Evolutionary conservation across 2,797 vertebrate species (phyloP).

Genomic region (Oceanodroma leucorhoa): DNA sequence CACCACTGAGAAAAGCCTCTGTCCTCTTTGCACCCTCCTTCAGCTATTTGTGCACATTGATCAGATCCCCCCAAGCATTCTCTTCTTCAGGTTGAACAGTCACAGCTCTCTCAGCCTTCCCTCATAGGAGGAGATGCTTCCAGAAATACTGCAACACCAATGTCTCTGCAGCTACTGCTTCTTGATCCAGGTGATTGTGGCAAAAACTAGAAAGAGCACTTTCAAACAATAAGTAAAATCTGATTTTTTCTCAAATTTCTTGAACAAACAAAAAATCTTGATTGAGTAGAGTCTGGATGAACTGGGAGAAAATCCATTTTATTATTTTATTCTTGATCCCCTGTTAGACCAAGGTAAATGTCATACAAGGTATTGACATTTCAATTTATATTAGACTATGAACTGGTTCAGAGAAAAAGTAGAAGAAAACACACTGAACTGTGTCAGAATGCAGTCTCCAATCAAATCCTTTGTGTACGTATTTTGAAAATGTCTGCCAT

Average conservation of each 20-base stretch:
- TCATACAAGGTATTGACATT: constrained; percentile 37
- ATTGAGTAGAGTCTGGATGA: not conserved
- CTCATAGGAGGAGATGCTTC: not conserved
- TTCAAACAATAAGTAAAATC: not conserved
- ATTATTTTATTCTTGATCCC: constrained; percentile 16
- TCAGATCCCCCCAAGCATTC: not conserved
- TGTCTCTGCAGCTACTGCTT: not conserved
- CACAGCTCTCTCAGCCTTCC: not conserved
- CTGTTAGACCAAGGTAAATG: constrained; percentile 34
- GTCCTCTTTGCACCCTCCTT: accelerated
- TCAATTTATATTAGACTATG: constrained; percentile 46
- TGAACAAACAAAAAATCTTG: not conserved
- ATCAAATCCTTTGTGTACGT: not conserved
- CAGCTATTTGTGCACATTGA: not conserved
- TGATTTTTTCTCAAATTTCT: not conserved
- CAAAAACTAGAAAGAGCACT: not conserved
- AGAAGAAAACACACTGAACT: not conserved
- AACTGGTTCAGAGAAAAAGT: not conserved
- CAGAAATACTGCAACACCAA: not conserved
- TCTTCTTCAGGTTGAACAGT: not conserved
- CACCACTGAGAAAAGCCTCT: not conserved
- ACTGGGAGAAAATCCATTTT: not conserved
- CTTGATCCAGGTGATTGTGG: not conserved
- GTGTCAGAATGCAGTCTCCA: not conserved
- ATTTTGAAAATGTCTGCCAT: not conserved